Conservation (phyloP, 2,113 vertebrate species). For the Nettapus auritus region DNA sequence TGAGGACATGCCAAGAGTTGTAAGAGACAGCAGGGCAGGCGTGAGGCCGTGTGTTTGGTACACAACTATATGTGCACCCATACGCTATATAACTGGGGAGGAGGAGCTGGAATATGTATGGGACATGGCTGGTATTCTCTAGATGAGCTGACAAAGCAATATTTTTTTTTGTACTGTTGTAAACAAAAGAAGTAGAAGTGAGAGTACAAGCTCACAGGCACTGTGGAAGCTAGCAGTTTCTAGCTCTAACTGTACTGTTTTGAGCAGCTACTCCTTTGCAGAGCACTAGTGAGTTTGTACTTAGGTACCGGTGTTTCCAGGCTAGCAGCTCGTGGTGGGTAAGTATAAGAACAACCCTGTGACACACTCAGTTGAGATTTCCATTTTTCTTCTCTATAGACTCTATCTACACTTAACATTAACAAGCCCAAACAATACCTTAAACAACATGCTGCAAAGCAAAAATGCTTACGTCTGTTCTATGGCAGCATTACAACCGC, state of each 20-base stretch:
- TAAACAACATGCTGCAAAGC: background rate
- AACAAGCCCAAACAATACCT: background rate
- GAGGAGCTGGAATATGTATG: background rate
- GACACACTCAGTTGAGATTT: background rate
- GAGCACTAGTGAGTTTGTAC: background rate
- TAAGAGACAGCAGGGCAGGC: background rate
- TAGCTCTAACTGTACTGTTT: background rate
- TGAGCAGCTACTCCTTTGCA: background rate
- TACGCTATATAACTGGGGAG: background rate
- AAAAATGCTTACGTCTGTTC: background rate
- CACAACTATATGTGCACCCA: background rate
- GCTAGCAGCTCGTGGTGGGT: background rate
- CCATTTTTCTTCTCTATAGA: background rate
- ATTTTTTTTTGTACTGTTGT: background rate
- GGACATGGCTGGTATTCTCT: background rate
- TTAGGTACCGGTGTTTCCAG: background rate
- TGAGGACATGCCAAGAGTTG: constrained; percentile 23
- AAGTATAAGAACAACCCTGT: background rate
- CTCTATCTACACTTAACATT: background rate
- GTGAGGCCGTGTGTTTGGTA: background rate
- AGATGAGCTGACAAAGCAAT: background rate
- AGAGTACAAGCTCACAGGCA: background rate
- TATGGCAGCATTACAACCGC: background rate
- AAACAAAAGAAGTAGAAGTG: background rate
- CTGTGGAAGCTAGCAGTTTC: background rate